phyloP scores from a whole-genome alignment of 2,113 vertebrate genomes.

The Myiozetetes cayanensis region DNA sequence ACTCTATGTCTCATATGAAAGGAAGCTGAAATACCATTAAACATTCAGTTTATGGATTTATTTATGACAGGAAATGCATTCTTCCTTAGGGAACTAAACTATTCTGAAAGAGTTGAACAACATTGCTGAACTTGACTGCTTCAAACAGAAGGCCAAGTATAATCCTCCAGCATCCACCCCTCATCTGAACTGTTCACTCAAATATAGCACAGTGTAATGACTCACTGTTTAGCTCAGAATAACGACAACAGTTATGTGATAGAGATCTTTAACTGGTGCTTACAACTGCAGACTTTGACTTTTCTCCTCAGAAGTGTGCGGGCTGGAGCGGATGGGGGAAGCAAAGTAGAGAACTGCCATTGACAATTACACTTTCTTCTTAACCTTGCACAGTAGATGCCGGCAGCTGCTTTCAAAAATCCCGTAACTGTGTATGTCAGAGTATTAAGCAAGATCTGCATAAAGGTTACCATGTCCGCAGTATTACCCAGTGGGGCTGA shows the following conservation, averaged over 20 bases:
- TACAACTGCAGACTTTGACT: neutral
- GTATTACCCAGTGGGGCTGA: neutral
- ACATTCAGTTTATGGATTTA: constrained; percentile 25
- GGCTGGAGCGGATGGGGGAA: neutral
- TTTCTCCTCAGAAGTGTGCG: neutral
- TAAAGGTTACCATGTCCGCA: neutral
- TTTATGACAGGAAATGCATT: constrained; percentile 55
- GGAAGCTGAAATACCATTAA: constrained; percentile 30
- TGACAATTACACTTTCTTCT: neutral
- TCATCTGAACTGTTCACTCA: constrained; percentile 2
- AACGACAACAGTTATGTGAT: neutral
- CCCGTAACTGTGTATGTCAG: neutral
- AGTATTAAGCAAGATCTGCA: neutral
- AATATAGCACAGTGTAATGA: constrained; percentile 9
- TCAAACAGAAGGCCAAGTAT: constrained; percentile 11
- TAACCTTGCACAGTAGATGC: neutral
- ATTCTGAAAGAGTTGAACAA: constrained; percentile 11
- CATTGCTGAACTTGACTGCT: constrained; percentile 47
- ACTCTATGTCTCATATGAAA: neutral
- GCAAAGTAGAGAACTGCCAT: neutral
- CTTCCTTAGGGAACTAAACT: constrained; percentile 34
- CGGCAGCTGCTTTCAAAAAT: neutral
- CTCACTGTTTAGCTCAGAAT: constrained; percentile 11
- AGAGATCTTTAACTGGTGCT: neutral
- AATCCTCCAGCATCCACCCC: neutral